A percentile compares a stretch with the other conserved stretches of the same genome.
Evolutionary conservation across 2,888 invertebrate genomes (phyloP).

Genomic region (Lithophane semibrunnea): DNA sequence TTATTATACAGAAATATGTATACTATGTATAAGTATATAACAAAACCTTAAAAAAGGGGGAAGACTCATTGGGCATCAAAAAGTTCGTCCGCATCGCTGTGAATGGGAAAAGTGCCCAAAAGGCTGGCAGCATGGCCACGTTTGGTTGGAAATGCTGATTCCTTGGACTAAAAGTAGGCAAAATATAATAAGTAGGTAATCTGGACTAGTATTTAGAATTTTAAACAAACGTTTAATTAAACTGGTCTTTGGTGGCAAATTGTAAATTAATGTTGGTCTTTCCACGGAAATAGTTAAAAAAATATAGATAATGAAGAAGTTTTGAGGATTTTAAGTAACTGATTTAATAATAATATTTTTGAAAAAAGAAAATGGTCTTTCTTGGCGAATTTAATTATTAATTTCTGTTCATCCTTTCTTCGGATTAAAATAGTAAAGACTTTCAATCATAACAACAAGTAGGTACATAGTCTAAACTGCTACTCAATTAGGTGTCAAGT

Average conservation of each 20-base stretch:
- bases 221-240: not conserved
- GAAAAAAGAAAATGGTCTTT: not conserved
- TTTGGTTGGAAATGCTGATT: no score
- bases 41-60: no score
- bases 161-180: no score
- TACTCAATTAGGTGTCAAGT: constrained; percentile 20
- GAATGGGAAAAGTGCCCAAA: no score
- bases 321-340: not conserved
- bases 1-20: no score
- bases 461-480: not conserved
- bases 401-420: not conserved
- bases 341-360: not conserved
- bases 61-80: no score
- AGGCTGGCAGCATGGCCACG: no score
- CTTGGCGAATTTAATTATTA: not conserved
- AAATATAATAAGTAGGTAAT: not conserved
- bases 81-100: no score
- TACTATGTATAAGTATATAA: no score
- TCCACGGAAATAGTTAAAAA: not conserved
- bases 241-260: not conserved
- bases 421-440: not conserved
- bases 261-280: not conserved
- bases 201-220: not conserved
- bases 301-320: not conserved
- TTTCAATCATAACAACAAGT: constrained; percentile 3